Evolutionary conservation across 1,140 invertebrate species (phyloP).

Genomic region (Drosophila sucinea): DNA sequence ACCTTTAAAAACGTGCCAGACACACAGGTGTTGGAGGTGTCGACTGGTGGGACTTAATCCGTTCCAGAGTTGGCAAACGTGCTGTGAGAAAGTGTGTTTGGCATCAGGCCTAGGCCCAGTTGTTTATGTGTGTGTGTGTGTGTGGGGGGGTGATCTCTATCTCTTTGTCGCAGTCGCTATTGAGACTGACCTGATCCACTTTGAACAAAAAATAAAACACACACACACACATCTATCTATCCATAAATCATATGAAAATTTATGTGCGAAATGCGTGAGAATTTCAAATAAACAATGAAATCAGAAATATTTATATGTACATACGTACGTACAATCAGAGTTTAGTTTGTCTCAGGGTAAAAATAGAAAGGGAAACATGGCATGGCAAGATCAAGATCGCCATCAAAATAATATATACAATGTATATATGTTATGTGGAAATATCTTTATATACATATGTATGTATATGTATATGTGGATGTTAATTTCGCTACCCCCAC

Average conservation of each 20-base stretch:
- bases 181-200: constrained; percentile 69
- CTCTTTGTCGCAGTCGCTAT: constrained; percentile 11
- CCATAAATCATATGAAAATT: constrained; percentile 80
- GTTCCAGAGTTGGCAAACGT: constrained; percentile 3
- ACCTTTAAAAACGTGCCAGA: not conserved
- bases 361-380: constrained; percentile 71
- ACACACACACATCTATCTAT: constrained; percentile 23
- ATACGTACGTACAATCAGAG: not conserved
- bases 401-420: constrained; percentile 27
- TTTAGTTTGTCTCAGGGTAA: not conserved
- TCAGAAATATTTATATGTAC: constrained; percentile 17
- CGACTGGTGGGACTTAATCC: not conserved
- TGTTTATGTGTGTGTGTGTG: not conserved
- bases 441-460: constrained; percentile 30
- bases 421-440: constrained; percentile 31
- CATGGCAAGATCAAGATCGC: constrained; percentile 35
- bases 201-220: constrained; percentile 40
- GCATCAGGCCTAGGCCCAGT: constrained; percentile 3
- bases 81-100: constrained; percentile 9
- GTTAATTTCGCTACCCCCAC: constrained; percentile 49
- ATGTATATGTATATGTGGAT: constrained; percentile 1
- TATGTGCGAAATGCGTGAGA: constrained; percentile 66
- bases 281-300: constrained; percentile 48
- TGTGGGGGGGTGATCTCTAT: constrained; percentile 7
- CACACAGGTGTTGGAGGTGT: not conserved